Base-by-base conservation (phyloP, 2,797 vertebrate species). In the Molossus molossus region DNA sequence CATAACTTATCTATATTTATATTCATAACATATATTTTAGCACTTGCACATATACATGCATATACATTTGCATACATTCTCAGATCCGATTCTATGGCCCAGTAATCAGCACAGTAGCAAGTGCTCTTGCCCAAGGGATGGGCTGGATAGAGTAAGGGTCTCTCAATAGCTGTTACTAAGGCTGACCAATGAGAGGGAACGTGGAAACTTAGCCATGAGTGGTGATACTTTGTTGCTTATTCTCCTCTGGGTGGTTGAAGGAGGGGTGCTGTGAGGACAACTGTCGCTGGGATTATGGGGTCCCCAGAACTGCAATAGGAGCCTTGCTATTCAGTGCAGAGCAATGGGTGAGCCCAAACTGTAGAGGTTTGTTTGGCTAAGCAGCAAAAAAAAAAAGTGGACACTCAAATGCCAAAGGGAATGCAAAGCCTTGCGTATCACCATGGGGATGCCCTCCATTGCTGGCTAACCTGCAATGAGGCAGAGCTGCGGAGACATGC, bases 211-310 rank as follows among this genome's bases (percentile, higher is more conserved):
- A 58, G 13, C 45, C 37, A 14, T 0, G 13, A 64, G 25, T n/a
- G 12, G 6, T 85, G 37, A 27, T 76, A 70, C 73, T 0, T 13
- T 58, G 12, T 50, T 82, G 27, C 25, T 33, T 65, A 23, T 64
- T 80, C 29, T 50, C 37, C 18, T 83, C n/a, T 6, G 2, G 6
- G 14, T 27, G 14, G 37, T 60, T 58, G 57, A 13, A 48, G 27
- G 25, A 76, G 20, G 20, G 15, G 37, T n/a, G 0, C 14, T 67
- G 3, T 60, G 12, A 29, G 40, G 25, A 13, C 21, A 27, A 3
- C 13, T 25, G 27, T 2, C 48, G 1, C 21, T 75, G 14, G 18
- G 11, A 1, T 1, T 50, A 3, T 65, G 25, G 2, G 33, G 5
- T 10, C 57, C 14, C 20, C 29, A 53, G 9, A 60, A 7, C 7